Percentiles rank a stretch among this genome's conserved stretches.
phyloP scores from a whole-genome alignment of 2,888 invertebrate genomes.

The Lamellibrachia satsuma region DNA sequence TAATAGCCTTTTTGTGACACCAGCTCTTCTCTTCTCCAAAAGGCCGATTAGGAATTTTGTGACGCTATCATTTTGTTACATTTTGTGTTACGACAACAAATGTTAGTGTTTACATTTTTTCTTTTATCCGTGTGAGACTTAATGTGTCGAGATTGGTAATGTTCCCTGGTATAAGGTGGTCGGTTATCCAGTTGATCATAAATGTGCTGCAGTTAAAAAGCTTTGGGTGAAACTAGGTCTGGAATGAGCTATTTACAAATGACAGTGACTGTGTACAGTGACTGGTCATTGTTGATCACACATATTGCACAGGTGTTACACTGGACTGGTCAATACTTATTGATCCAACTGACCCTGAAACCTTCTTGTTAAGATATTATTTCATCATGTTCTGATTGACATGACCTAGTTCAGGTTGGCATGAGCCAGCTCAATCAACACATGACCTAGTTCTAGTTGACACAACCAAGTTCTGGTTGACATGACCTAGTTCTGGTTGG shows the following conservation, averaged over 20 bases:
- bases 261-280: not conserved
- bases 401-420: too few species aligned
- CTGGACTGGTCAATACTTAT: not conserved
- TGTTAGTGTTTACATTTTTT: too few species aligned
- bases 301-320: not conserved
- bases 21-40: not conserved
- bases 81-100: too few species aligned
- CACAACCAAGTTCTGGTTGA: too few species aligned
- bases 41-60: not conserved
- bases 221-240: not conserved
- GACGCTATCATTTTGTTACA: too few species aligned
- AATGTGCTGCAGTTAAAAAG: not conserved
- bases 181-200: not conserved
- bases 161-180: too few species aligned
- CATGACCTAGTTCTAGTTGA: too few species aligned
- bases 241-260: not conserved
- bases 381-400: not conserved
- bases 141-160: too few species aligned
- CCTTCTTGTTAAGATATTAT: not conserved
- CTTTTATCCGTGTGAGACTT: too few species aligned
- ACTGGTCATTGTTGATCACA: not conserved
- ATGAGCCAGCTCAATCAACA: too few species aligned
- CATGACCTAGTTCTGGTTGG: too few species aligned
- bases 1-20: not conserved
- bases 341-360: not conserved